phyloP scores from a whole-genome alignment of 2,888 invertebrate species.

The Minunthozetes semirufus region DNA sequence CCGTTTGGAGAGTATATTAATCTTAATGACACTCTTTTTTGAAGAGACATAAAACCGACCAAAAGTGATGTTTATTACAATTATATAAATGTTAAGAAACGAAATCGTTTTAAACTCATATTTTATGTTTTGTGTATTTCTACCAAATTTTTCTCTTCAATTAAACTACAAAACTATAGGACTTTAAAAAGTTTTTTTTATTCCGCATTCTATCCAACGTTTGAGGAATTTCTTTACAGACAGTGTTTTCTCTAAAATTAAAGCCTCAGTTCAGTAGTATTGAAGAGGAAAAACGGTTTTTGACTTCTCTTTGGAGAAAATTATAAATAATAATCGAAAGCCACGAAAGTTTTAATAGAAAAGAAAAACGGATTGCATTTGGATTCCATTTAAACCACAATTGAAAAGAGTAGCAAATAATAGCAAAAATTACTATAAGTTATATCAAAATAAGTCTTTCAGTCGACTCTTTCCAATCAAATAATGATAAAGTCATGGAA shows the following conservation, averaged over 20 bases:
- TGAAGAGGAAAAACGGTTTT: background rate
- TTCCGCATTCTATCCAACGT: background rate
- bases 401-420: background rate
- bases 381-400: background rate
- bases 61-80: background rate
- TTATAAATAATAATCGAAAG: background rate
- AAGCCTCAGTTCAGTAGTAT: too few species aligned
- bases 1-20: background rate
- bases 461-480: background rate
- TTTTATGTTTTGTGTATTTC: background rate
- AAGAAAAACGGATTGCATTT: background rate
- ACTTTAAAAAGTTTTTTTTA: background rate
- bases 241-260: too few species aligned
- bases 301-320: background rate
- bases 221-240: background rate
- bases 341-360: background rate
- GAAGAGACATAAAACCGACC: background rate
- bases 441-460: background rate
- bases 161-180: background rate
- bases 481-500: constrained; percentile 6
- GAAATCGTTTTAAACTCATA: background rate
- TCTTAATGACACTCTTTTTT: background rate
- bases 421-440: background rate
- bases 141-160: too few species aligned
- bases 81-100: background rate